Evolutionary conservation across 2,113 vertebrate genomes (phyloP).

Genomic region (Phalacrocorax carbo): DNA sequence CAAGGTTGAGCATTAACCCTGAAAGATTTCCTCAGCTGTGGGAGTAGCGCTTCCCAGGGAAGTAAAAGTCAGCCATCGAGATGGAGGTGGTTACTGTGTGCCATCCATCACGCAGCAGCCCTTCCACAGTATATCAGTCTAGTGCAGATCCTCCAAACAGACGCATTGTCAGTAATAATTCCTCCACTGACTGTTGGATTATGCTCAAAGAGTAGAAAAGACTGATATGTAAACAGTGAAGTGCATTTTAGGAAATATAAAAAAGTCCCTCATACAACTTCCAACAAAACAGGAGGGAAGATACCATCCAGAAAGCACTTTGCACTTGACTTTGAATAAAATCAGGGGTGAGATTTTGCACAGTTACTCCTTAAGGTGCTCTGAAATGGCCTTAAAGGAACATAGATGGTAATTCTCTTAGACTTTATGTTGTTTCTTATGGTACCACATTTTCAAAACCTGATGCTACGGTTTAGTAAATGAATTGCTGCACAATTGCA

Average conservation of each 20-base stretch:
- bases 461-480: background rate
- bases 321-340: background rate
- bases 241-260: background rate
- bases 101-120: background rate
- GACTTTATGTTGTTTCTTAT: background rate
- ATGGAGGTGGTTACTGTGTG: background rate
- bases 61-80: background rate
- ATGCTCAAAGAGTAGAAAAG: background rate
- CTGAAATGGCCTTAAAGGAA: background rate
- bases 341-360: background rate
- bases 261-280: background rate
- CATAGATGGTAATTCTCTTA: background rate
- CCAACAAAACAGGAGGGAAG: background rate
- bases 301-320: background rate
- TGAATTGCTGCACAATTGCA: constrained; percentile 29
- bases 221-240: background rate
- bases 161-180: background rate
- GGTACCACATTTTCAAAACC: background rate
- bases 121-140: background rate
- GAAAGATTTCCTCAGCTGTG: background rate
- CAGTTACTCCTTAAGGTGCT: background rate
- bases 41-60: background rate
- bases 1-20: background rate
- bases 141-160: background rate
- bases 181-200: background rate